phyloP scores from a whole-genome alignment of 2,888 invertebrate genomes.

The Drosophila atroscutellata region DNA sequence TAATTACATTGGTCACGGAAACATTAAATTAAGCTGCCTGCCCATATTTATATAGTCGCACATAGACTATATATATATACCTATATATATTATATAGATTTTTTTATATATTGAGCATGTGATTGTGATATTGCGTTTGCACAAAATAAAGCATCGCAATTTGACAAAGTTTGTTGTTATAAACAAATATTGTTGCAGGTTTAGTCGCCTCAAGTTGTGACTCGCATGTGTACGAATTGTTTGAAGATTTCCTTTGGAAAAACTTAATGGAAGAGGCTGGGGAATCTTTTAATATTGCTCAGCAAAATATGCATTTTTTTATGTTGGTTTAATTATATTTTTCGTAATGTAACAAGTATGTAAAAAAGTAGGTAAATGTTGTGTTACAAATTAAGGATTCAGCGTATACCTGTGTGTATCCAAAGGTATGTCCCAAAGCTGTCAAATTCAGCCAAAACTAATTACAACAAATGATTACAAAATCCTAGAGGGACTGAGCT shows the following conservation, averaged over 20 bases:
- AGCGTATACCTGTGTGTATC: background rate
- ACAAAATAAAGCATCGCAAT: slow-evolving; percentile 5
- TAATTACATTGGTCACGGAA: slow-evolving; percentile 82
- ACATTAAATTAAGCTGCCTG: slow-evolving; percentile 71
- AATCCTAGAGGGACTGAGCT: slow-evolving; percentile 7
- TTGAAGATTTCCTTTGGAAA: slow-evolving; percentile 38
- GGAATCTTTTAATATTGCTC: slow-evolving; percentile 16
- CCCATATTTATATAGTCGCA: slow-evolving; percentile 8
- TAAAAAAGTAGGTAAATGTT: background rate
- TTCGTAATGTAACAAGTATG: background rate
- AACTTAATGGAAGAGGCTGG: slow-evolving; percentile 25
- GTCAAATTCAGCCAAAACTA: slow-evolving; percentile 13
- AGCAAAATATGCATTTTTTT: background rate
- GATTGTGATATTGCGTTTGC: slow-evolving; percentile 11
- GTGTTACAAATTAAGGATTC: background rate
- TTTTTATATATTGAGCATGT: slow-evolving; percentile 10
- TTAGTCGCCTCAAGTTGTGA: slow-evolving; percentile 11
- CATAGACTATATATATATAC: background rate
- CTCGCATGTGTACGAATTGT: slow-evolving; percentile 38
- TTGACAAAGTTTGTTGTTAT: slow-evolving; percentile 26
- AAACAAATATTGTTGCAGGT: slow-evolving; percentile 18
- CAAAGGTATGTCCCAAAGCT: background rate
- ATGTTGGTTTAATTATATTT: background rate
- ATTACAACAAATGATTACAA: slow-evolving; percentile 38
- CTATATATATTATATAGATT: slow-evolving; percentile 25